Base-by-base conservation (phyloP, 2,888 invertebrate species). In the Cephus pulcher region DNA sequence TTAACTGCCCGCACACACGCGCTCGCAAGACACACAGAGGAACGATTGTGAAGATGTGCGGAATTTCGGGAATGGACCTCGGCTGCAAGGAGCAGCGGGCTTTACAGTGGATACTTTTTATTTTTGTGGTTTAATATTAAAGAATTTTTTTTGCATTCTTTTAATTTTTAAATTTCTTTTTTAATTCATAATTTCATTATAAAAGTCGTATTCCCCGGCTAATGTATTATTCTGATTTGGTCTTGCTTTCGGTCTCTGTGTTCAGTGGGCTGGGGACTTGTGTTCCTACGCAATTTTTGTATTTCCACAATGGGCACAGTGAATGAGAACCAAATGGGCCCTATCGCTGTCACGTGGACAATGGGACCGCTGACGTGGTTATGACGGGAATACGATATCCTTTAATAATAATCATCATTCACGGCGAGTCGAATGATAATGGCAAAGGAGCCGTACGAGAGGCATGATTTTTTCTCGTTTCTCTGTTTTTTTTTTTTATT, bases 341-440 rank as follows among this genome's bases (percentile, higher is more conserved):
- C 76, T 75, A 89, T 89, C 89, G 86, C 88, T 89, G 89, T 89
- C 89, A 86, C 85, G 84, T 84, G 88, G 86, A 90, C 90, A 90
- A 90, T 84, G 87, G 85, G 76, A 77, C 83, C 82, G 83, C 87
- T 89, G 90, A 90, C 88, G 86, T 89, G 89, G 87, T 89, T 89
- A 89, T 90, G 90, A 90, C 89, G 90, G 70, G 90, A 90, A 90
- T 88, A 89, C 86, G 90, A 90, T 90, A 90, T 87, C 88, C 87
- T 82, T 85, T 85, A 82, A 86, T 85, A 79, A 85, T 83, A 82
- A 86, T 85, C 75, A 81, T 82, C 79, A 80, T 82, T 82, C 80
- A 75, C 76, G 69, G 23, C 30, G 15, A 40, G 33, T 82, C 82
- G 82, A 84, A 86, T 84, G 88, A 87, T 87, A 87, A 88, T 87